These are phyloP conservation scores for Rhagium mordax DNA, from an alignment of 2,888 invertebrate genomes.

Conservation along the genomic window DNA sequence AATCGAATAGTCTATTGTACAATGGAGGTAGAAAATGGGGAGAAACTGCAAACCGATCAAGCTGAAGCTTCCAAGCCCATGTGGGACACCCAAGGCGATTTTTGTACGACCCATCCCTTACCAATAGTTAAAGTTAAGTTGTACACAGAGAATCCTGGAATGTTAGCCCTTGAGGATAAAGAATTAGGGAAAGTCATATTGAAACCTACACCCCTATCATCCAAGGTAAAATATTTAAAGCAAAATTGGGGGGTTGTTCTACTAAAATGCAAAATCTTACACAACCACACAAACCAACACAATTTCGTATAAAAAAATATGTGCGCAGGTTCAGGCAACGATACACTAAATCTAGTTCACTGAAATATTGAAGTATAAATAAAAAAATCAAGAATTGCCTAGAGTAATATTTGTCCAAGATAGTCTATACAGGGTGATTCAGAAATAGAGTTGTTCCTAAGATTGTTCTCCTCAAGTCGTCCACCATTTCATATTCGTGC, in stretches of 20 bases:
- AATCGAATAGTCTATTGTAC: conserved; percentile 99
- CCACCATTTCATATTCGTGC: too few species aligned
- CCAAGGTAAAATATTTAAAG: conserved; percentile 76
- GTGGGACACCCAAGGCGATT: conserved; percentile 99
- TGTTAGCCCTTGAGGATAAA: conserved; percentile 98
- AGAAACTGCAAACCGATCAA: conserved; percentile 99
- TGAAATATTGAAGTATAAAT: too few species aligned
- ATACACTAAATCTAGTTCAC: too few species aligned
- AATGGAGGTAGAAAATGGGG: conserved; percentile 99
- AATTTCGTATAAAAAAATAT: too few species aligned
- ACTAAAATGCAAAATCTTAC: background rate
- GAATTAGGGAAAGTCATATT: conserved; percentile 95
- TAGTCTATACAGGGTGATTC: background rate
- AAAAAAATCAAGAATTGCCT: too few species aligned
- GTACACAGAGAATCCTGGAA: conserved; percentile 97
- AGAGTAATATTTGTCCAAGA: too few species aligned
- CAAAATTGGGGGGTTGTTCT: background rate
- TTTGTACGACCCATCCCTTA: conserved; percentile 96
- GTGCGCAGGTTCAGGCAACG: too few species aligned
- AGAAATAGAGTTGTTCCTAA: background rate
- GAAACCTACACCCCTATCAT: conserved; percentile 89
- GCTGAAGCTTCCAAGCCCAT: conserved; percentile 99
- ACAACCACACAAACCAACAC: too few species aligned
- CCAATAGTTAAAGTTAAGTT: conserved; percentile 98
- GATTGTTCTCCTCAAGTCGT: too few species aligned